Conservation (phyloP, 2,888 invertebrate genomes). For the Cataglyphis livida region DNA sequence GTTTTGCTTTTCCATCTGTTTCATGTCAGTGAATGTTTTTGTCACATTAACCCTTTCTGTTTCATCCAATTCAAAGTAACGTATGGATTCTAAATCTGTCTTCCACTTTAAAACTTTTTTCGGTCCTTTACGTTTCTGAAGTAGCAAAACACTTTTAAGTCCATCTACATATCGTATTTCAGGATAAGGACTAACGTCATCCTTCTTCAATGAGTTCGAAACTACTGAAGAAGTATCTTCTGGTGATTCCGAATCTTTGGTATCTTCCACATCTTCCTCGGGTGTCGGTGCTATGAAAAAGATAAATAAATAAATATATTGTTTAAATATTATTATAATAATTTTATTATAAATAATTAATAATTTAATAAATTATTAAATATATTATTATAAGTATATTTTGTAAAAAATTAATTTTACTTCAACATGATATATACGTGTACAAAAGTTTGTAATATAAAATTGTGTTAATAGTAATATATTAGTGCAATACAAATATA, state of each 20-base stretch:
- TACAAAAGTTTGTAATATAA: not conserved
- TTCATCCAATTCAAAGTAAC: slow-evolving; percentile 97
- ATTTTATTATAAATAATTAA: not conserved
- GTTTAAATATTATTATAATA: not conserved
- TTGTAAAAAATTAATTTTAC: not conserved
- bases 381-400: not conserved
- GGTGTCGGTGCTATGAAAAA: slow-evolving; percentile 78
- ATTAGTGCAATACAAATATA: not conserved
- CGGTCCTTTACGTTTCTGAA: slow-evolving; percentile 91
- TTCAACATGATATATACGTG: not conserved
- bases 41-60: slow-evolving; percentile 98
- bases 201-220: slow-evolving; percentile 71
- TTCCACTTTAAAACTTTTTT: slow-evolving; percentile 94
- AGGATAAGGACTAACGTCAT: slow-evolving; percentile 57
- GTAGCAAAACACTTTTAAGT: slow-evolving; percentile 91
- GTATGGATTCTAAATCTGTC: slow-evolving; percentile 93
- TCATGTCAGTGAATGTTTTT: slow-evolving; percentile 96
- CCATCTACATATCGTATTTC: slow-evolving; percentile 86
- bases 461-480: not conserved
- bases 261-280: slow-evolving; percentile 80
- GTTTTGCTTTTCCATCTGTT: slow-evolving; percentile 94
- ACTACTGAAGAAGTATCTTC: slow-evolving; percentile 75
- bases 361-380: not conserved
- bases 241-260: slow-evolving; percentile 77
- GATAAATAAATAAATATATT: not conserved